Conservation (phyloP, 2,113 vertebrate genomes). For the Chinchilla lanigera region DNA sequence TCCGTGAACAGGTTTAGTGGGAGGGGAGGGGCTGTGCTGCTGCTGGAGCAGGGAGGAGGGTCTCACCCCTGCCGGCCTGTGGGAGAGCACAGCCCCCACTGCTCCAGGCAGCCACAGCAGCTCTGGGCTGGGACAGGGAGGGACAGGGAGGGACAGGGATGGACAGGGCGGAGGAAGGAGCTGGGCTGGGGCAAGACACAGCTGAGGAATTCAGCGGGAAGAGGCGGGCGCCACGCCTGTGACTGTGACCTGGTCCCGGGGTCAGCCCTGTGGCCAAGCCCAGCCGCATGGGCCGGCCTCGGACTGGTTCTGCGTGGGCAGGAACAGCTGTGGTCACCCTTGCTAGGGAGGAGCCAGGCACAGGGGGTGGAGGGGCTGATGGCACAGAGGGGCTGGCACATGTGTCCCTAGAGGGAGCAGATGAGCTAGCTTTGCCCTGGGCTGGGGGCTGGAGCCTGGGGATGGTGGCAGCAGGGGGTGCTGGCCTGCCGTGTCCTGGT, state of each 20-base stretch:
- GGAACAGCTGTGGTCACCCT: neutral
- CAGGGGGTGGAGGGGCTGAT: neutral
- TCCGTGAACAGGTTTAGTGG: neutral
- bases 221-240: neutral
- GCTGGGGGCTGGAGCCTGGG: neutral
- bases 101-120: neutral
- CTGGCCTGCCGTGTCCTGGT: neutral
- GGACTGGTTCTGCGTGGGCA: neutral
- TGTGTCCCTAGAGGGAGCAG: neutral
- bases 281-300: neutral
- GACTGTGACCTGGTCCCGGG: neutral
- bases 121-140: no score
- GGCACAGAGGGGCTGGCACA: neutral
- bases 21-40: neutral
- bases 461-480: no score
- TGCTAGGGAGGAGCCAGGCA: neutral
- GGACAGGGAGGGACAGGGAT: neutral
- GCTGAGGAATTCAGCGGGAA: no score
- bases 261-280: neutral
- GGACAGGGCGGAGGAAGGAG: neutral
- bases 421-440: neutral
- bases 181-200: accelerated
- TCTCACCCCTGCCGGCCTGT: neutral
- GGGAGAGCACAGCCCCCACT: accelerated
- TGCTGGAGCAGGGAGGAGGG: neutral